Base-by-base conservation (phyloP, 2,113 vertebrate genomes). In the Centropus bengalensis region DNA sequence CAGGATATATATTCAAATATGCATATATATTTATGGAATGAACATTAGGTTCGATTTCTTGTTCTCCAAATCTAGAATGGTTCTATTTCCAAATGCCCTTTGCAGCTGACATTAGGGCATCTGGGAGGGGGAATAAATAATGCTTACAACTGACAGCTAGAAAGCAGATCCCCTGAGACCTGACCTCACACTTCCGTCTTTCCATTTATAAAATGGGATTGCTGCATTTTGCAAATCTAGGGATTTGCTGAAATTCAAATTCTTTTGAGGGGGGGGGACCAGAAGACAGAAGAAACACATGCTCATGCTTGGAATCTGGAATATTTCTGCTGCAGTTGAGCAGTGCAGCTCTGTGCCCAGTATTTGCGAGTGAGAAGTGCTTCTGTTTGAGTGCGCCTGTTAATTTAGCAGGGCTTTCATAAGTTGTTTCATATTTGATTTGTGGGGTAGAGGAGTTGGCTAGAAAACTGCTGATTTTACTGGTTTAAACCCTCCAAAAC, bases 41-140 rank as follows among this genome's bases (percentile, higher is more conserved):
- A 93, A 82, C 84, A 62, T 89, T 85, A 73, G 63, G 78, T 92
- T 91, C 76, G 66, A 49, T 91, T 84, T 94, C 79, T 93, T 89
- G 73, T 40, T 87, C 42, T 82, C 24, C 51, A 92, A 89, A 77
- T 94, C 38, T 91, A 73, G 76, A 88, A 62, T 66, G 16, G 49
- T 85, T 87, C 13, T 69, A 82, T 94, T 94, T 94, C 82, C 44
- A 79, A 76, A 82, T 73, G 63, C 85, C 67, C 51, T 94, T 85
- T 80, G 74, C 76, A 89, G 62, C n/a, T 86, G 24, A 8, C 26
- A 64, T 59, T 73, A 71, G 66, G 60, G n/a, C 62, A 84, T 88
- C 32, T 42, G 63, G 45, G 45, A 82, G 27, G 66, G 28, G 79
- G 51, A 80, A 81, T 64, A 86, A 84, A 36, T 71, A 85, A 71